Conservation (phyloP, 1,140 invertebrate species). For the Phortica variegata region DNA sequence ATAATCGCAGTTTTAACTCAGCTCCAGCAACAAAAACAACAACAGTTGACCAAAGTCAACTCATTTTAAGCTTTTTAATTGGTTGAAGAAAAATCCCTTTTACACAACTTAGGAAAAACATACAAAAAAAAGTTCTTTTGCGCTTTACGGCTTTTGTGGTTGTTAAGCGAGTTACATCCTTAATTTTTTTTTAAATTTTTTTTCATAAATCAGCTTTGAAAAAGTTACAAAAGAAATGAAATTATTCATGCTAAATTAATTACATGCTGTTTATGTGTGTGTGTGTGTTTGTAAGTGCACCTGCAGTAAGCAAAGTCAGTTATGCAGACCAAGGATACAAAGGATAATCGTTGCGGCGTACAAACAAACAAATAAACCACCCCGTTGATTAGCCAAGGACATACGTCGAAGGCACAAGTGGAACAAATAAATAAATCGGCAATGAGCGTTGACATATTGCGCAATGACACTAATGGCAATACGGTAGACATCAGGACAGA, state of each 20-base stretch:
- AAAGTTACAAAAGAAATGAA: slow-evolving; percentile 5
- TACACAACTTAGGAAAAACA: no score
- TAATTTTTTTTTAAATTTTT: background rate
- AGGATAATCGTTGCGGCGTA: no score
- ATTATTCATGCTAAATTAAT: slow-evolving; percentile 20
- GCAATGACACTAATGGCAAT: slow-evolving; percentile 26
- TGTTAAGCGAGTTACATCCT: background rate
- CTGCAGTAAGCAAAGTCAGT: slow-evolving; percentile 27
- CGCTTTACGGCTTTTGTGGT: background rate
- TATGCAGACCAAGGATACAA: no score
- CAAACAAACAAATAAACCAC: slow-evolving; percentile 34
- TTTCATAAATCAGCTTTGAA: slow-evolving; percentile 15
- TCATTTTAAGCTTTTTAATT: slow-evolving; percentile 17
- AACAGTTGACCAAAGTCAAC: slow-evolving; percentile 26
- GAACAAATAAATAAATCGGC: background rate
- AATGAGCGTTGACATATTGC: slow-evolving; percentile 15
- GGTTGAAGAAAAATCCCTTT: no score
- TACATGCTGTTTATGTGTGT: slow-evolving; percentile 1
- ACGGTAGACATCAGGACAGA: slow-evolving; percentile 19
- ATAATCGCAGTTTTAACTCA: no score
- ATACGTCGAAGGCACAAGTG: background rate
- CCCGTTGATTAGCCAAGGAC: slow-evolving; percentile 12
- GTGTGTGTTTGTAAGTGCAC: slow-evolving; percentile 16
- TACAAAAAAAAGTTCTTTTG: background rate
- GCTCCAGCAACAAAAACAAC: slow-evolving; percentile 7